These are phyloP conservation scores for Oryzaephilus surinamensis DNA, from an alignment of 1,140 invertebrate genomes.

Conservation along the genomic window DNA sequence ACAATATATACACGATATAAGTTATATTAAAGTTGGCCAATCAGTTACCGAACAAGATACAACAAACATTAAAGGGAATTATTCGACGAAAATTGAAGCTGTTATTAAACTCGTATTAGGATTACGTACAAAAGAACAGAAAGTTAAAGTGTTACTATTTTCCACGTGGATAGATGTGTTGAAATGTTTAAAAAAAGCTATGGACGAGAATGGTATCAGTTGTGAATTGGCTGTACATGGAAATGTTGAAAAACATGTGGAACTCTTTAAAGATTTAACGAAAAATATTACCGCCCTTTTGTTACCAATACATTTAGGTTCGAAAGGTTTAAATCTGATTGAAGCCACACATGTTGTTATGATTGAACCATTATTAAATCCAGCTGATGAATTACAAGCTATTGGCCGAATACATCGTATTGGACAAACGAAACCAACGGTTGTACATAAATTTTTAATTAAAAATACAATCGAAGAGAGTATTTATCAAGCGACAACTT, in stretches of 20 bases:
- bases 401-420: conserved; percentile 70
- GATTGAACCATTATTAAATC: conserved; percentile 65
- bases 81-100: conserved; percentile 64
- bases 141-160: conserved; percentile 62
- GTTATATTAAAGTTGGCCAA: conserved; percentile 45
- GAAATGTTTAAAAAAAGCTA: conserved; percentile 47
- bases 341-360: conserved; percentile 72
- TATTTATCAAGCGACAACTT: conserved; percentile 39
- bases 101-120: conserved; percentile 49
- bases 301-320: conserved; percentile 54
- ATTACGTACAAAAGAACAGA: conserved; percentile 44
- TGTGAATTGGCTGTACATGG: conserved; percentile 13
- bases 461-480: conserved; percentile 60
- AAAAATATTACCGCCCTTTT: conserved; percentile 51
- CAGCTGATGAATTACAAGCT: conserved; percentile 64
- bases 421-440: conserved; percentile 59
- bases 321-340: conserved; percentile 68
- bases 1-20: conserved; percentile 44
- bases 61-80: conserved; percentile 41
- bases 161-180: conserved; percentile 59
- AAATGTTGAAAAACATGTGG: conserved; percentile 35
- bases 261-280: conserved; percentile 43
- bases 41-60: conserved; percentile 23
- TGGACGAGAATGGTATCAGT: conserved; percentile 49
- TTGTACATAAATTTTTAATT: conserved; percentile 59